Base-by-base conservation (phyloP, 1,140 invertebrate species). In the Drosophila ogumai region DNA sequence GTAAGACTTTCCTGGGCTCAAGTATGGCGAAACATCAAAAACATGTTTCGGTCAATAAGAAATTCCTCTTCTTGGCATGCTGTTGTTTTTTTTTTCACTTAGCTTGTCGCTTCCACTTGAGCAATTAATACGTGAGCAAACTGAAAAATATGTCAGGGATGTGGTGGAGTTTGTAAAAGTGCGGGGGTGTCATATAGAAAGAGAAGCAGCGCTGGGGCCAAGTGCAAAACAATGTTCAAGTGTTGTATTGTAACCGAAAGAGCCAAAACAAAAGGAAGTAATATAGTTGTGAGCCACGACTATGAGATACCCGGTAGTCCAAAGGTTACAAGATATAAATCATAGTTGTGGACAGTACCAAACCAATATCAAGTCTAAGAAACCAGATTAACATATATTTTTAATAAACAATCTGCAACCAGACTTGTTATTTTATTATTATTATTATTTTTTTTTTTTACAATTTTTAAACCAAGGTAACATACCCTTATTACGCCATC, bases 41-140 rank as follows among this genome's bases (percentile, higher is more conserved):
- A 87, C 79, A 87, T 87, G 82, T 71, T 79, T 88, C 76, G 82
- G 75, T 82, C 84, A 82, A 87, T 88, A 80, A 50, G 58, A 75
- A 75, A 60, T 66, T 73, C 32, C 36, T 12, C 43, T 47, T 44
- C 41, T 46, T 65, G 19, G 19, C 32, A 59, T 49, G 44, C 22
- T 73, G 22, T 40, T 68, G 50, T 32, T 50, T 68, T 61, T 77
- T 63, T 58, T 65, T 78, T 61, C 59, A 67, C 72, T 84, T 75
- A 40, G 64, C 68, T 75, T 74, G 81, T 81, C 81, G 81, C 75
- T 85, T 85, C 81, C 75, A 86, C 82, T 87, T 87, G 81, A 84
- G 84, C 84, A 87, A 87, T 87, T 87, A 87, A 87, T 87, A 87
- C 84, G 84, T 87, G 84, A 87, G 84, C 68, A 87, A 87, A 87